Evolutionary conservation across 2,888 invertebrate species (phyloP).

Genomic region (Halictus ligatus): DNA sequence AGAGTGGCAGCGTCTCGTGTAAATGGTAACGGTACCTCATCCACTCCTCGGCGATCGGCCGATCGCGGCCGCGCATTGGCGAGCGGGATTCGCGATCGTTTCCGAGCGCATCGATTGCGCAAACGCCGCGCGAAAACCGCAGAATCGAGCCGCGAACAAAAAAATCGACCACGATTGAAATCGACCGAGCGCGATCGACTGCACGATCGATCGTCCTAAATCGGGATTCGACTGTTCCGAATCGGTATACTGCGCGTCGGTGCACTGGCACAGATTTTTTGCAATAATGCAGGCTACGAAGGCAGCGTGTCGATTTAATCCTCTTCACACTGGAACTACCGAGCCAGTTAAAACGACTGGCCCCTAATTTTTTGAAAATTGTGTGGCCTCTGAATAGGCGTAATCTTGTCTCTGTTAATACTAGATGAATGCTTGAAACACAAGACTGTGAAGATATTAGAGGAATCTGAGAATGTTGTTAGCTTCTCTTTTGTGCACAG

Average conservation of each 20-base stretch:
- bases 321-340: too few relatives aligned
- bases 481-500: too few relatives aligned
- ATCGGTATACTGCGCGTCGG: not conserved
- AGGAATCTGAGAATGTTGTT: too few relatives aligned
- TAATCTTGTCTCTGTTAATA: too few relatives aligned
- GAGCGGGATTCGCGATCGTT: slow-evolving; percentile 68
- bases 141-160: not conserved
- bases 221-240: not conserved
- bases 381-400: too few relatives aligned
- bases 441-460: too few relatives aligned
- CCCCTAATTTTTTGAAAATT: too few relatives aligned
- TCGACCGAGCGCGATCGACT: slow-evolving; percentile 4
- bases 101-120: slow-evolving; percentile 56
- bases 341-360: too few relatives aligned
- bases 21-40: slow-evolving; percentile 82
- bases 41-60: slow-evolving; percentile 72
- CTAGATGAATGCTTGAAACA: too few relatives aligned
- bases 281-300: not conserved
- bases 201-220: slow-evolving; percentile 5
- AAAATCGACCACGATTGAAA: not conserved
- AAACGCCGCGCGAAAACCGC: slow-evolving; percentile 14
- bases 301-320: not conserved
- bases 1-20: slow-evolving; percentile 72
- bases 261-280: not conserved
- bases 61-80: slow-evolving; percentile 42